Evolutionary conservation across 2,113 vertebrate species (phyloP).

Genomic region (Leucosticte australis): DNA sequence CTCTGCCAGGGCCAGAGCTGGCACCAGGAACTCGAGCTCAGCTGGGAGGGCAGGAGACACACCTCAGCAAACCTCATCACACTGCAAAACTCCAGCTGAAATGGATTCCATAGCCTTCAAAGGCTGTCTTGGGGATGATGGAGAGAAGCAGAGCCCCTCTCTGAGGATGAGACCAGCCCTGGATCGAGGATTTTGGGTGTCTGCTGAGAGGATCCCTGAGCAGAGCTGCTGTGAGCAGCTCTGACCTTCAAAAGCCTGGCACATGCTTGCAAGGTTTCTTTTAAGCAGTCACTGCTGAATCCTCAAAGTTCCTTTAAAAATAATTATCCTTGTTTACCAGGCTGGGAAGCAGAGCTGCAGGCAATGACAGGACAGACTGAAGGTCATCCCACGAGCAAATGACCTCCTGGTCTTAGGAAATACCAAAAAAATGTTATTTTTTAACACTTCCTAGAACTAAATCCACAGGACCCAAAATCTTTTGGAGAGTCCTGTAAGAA

Average conservation of each 20-base stretch:
- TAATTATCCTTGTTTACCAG: background rate
- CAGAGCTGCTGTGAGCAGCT: background rate
- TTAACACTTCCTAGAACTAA: background rate
- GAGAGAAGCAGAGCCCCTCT: background rate
- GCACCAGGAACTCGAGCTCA: conserved; percentile 18
- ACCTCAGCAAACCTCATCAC: background rate
- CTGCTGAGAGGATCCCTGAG: background rate
- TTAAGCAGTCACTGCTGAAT: background rate
- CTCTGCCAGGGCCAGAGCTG: background rate
- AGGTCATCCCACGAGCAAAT: background rate
- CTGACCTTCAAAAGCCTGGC: background rate
- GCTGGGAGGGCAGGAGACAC: background rate
- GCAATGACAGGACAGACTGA: accelerated
- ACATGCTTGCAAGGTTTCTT: background rate
- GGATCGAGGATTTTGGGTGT: background rate
- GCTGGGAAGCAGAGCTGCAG: background rate
- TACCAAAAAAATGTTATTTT: background rate
- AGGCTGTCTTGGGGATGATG: background rate
- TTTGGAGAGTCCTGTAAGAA: background rate
- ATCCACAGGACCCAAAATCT: background rate
- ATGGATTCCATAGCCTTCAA: background rate
- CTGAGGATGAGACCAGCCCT: background rate
- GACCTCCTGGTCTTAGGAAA: background rate
- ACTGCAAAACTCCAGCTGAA: background rate
- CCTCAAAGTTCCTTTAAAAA: background rate